These are phyloP conservation scores for Dicyrtoma fusca DNA, from an alignment of 2,888 invertebrate species.

Conservation along the genomic window DNA sequence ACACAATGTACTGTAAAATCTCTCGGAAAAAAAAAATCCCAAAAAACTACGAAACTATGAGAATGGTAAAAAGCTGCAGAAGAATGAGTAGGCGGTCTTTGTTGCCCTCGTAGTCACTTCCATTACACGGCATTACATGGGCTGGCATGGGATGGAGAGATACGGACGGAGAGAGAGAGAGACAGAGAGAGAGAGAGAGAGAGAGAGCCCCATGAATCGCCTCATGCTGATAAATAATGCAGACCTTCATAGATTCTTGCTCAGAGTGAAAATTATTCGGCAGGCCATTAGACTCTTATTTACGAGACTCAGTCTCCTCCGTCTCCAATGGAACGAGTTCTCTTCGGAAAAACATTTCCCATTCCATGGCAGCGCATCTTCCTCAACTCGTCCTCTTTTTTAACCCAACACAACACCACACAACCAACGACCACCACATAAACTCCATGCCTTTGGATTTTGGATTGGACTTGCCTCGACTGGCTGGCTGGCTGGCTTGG, in stretches of 20 bases:
- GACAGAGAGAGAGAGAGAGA: too few species aligned
- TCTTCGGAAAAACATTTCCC: constrained; percentile 36
- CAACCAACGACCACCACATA: too few species aligned
- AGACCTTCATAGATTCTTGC: constrained; percentile 41
- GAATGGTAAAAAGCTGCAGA: constrained; percentile 26
- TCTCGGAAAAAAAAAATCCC: not conserved
- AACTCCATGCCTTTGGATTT: too few species aligned
- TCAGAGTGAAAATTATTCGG: constrained; percentile 45
- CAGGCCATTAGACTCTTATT: constrained; percentile 42
- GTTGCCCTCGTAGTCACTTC: constrained; percentile 16
- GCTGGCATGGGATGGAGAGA: not conserved
- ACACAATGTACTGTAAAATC: not conserved
- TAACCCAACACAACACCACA: too few species aligned
- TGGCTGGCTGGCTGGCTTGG: too few species aligned
- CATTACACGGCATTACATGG: too few species aligned
- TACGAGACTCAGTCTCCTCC: constrained; percentile 38
- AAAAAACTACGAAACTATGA: not conserved
- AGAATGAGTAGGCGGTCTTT: constrained; percentile 42
- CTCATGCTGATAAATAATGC: constrained; percentile 47
- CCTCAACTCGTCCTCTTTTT: too few species aligned
- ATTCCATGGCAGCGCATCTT: constrained; percentile 3
- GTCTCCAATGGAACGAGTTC: constrained; percentile 32
- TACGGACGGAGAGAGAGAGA: not conserved
- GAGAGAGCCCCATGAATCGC: constrained; percentile 37
- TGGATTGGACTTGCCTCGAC: too few species aligned